Evolutionary conservation across 2,113 vertebrate genomes (phyloP), one percentile per base, ranked within the genome.

Genomic region (Nycticryphes semicollaris): DNA sequence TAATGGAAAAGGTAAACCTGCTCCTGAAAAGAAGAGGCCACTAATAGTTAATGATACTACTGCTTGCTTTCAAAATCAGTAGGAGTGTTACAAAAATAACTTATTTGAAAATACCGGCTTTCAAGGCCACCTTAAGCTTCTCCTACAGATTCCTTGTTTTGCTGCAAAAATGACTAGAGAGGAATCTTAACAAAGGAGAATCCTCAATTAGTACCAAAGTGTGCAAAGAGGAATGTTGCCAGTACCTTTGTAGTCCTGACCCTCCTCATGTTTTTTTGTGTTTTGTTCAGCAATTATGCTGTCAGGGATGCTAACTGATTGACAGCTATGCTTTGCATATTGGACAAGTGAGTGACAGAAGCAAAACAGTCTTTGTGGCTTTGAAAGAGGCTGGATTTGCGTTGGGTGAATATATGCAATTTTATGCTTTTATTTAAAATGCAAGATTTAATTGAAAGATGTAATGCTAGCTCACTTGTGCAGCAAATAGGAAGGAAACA

Each of bases 251-350:
- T 83, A 57, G 79, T 88, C 67, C 28, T 7, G 54, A 18, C 75
- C 53, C 70, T 76, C 23, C 39, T 90, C 53, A 25, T 1, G 59
- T 79, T 93, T 95, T 95, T 94, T 79, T 27, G 16, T 10, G 22
- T 93, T 93, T 72, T 62, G 33, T 83, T 85, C 68, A 86, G 75
- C 75, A 92, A n/a, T 96, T 93, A 92, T 41, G 63, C 85, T 94
- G 96, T 93, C 92, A 83, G 37, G 62, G 94, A 74, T 90, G 85
- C 39, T 53, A 50, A 20, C 67, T 79, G 85, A 90, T 53, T 90
- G 96, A 83, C 94, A 93, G 72, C 50, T 76, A 6, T 48, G 76
- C 70, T 92, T 93, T 94, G 86, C 78, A 37, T 92, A 53, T 86
- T 70, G 94, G 86, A 92, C 83, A 80, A 94, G 53, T 88, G 90